phyloP scores from a whole-genome alignment of 2,797 vertebrate species.

The Sebastes iracundus region DNA sequence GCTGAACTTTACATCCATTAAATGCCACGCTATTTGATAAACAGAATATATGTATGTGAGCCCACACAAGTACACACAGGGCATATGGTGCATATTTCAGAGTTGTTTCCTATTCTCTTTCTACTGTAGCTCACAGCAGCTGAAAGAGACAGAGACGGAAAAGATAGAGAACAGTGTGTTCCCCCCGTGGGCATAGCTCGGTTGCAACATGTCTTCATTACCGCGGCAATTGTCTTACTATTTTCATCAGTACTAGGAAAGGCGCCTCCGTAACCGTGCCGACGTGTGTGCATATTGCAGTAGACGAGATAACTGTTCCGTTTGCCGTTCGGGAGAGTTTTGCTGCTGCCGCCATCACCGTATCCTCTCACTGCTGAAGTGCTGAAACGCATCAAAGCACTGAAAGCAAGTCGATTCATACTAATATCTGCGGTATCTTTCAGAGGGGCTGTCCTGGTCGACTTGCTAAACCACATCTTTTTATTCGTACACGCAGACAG shows the following conservation, averaged over 20 bases:
- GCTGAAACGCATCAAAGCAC: slow-evolving; percentile 51
- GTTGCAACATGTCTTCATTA: slow-evolving; percentile 78
- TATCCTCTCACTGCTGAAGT: slow-evolving; percentile 7
- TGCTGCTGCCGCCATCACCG: neutral
- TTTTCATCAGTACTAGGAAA: slow-evolving; percentile 69
- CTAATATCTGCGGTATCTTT: slow-evolving; percentile 48
- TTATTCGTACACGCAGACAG: slow-evolving; percentile 60
- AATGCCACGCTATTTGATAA: slow-evolving; percentile 52
- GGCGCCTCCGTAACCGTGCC: slow-evolving; percentile 37
- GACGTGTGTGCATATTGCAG: slow-evolving; percentile 34
- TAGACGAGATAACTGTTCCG: slow-evolving; percentile 27
- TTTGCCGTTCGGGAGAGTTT: slow-evolving; percentile 28
- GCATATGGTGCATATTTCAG: slow-evolving; percentile 70
- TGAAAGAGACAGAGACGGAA: slow-evolving; percentile 61
- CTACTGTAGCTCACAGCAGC: slow-evolving; percentile 68
- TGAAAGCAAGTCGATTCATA: slow-evolving; percentile 62
- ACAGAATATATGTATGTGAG: slow-evolving; percentile 56
- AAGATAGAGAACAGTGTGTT: slow-evolving; percentile 65
- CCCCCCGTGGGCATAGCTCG: slow-evolving; percentile 69
- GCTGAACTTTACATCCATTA: slow-evolving; percentile 36
- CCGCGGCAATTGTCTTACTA: slow-evolving; percentile 62
- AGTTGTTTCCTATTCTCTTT: slow-evolving; percentile 77
- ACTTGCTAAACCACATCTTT: slow-evolving; percentile 64
- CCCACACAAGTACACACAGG: slow-evolving; percentile 6
- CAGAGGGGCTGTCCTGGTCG: slow-evolving; percentile 59